Evolutionary conservation across 2,113 vertebrate genomes (phyloP).

Genomic region (Tonatia bakeri): DNA sequence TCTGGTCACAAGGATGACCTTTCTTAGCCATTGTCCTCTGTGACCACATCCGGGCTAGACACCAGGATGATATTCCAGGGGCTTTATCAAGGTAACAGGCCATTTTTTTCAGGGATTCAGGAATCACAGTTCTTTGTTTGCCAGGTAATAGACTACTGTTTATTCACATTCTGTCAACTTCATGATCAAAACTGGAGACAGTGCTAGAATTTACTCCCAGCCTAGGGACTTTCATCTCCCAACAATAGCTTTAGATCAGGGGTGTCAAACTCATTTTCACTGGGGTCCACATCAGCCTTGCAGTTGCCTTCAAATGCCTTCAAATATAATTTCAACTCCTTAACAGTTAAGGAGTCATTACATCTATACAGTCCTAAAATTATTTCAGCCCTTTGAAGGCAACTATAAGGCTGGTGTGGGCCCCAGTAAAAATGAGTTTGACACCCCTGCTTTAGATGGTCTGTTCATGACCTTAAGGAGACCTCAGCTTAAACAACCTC

Average conservation of each 20-base stretch:
- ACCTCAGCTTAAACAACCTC: constrained; percentile 2
- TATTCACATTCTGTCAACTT: constrained; percentile 20
- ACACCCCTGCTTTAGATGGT: not conserved
- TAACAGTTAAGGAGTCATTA: too few species aligned
- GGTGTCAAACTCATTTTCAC: too few species aligned
- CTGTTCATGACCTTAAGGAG: not conserved
- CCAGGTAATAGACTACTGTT: not conserved
- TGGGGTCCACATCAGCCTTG: too few species aligned
- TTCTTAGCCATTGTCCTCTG: not conserved
- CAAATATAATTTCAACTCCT: too few species aligned
- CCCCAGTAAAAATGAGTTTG: too few species aligned
- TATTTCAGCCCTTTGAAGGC: too few species aligned
- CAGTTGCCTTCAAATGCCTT: too few species aligned
- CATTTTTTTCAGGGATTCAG: not conserved
- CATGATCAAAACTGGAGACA: not conserved
- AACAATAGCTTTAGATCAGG: not conserved
- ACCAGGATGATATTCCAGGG: not conserved
- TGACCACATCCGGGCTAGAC: not conserved
- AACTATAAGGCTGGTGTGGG: too few species aligned
- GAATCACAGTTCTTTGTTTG: not conserved
- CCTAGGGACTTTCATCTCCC: not conserved
- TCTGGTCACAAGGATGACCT: not conserved
- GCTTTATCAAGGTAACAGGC: not conserved
- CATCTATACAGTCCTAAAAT: too few species aligned
- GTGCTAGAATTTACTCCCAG: not conserved